Evolutionary conservation across 2,797 vertebrate species (phyloP), one percentile per base, ranked within the genome.

Genomic region (Harpagifer antarcticus): DNA sequence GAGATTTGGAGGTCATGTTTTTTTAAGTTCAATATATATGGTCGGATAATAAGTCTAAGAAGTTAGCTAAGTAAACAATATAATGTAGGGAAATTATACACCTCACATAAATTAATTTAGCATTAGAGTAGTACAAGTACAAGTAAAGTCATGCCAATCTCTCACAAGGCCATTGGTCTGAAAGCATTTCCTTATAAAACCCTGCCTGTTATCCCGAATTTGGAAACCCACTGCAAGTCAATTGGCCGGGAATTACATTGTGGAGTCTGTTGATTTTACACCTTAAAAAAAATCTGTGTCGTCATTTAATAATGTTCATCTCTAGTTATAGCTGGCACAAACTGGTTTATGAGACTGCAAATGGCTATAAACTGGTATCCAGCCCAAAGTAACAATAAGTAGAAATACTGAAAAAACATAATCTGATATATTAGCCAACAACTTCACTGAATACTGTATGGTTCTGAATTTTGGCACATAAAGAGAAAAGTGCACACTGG

Each of bases 391-490:
- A 37, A 66, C 42, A 68, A 72, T 53, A 15, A 12, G 27, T 27
- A 27, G 53, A 68, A 69, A 78, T 47, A 64, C n/a, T 68, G 15
- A 13, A 54, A 37, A 44, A 50, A 76, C 23, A 57, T 5, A 57
- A 64, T 65, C 17, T 70, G 74, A 70, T 54, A 68, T 47, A 54
- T 43, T 56, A 58, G 13, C 54, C 48, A 60, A 67, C 17, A 47
- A 66, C 31, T 17, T 56, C 42, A 69, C 57, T 74, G 45, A 76
- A 42, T n/a, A 67, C 19, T 42, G 56, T 49, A 37, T n/a, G 33
- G 23, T n/a, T 68, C 11, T 64, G 23, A 80, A 50, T 40, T 64
- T 66, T 74, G 73, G 73, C 72, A 79, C 73, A 66, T 40, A 37
- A 52, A 67, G 56, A 70, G 48, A 76, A 62, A 37, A 62, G 68